Percentiles rank a stretch among this genome's conserved stretches.
These are phyloP conservation scores for Crambe crambe DNA, from an alignment of 37 sponge, comb jelly and placozoan species.

Conservation along the genomic window DNA sequence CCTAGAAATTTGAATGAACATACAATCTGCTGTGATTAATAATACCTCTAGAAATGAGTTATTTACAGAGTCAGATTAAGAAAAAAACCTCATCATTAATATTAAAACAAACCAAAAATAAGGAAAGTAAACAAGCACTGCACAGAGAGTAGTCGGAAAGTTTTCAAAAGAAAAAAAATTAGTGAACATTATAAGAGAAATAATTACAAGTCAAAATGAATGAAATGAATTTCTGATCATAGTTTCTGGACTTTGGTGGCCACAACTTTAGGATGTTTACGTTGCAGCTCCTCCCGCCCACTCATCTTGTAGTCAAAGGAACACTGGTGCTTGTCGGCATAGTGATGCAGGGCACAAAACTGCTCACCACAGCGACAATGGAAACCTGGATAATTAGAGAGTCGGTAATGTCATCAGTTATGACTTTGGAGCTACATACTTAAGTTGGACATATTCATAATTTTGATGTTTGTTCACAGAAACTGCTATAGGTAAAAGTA, in stretches of 20 bases:
- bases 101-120: too few species aligned
- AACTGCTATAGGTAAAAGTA: too few species aligned
- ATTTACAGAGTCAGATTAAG: too few species aligned
- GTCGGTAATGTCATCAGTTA: neutral
- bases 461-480: too few species aligned
- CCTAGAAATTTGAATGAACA: too few species aligned
- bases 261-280: slow-evolving; percentile 90
- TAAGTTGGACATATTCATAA: too few species aligned
- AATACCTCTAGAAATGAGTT: too few species aligned
- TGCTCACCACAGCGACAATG: slow-evolving; percentile 88
- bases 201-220: neutral
- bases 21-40: too few species aligned
- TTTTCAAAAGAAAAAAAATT: neutral
- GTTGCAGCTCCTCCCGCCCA: slow-evolving; percentile 83
- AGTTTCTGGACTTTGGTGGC: slow-evolving; percentile 90
- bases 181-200: too few species aligned
- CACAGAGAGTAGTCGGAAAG: too few species aligned
- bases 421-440: neutral
- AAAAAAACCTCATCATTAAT: too few species aligned
- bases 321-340: slow-evolving; percentile 93
- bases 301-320: slow-evolving; percentile 91
- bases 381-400: slow-evolving; percentile 67
- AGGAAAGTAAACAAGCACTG: too few species aligned
- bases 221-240: slow-evolving; percentile 23
- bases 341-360: slow-evolving; percentile 89